Evolutionary conservation across 2,797 vertebrate genomes (phyloP), one percentile per base, ranked within the genome.

Genomic region (Streptopelia turtur): DNA sequence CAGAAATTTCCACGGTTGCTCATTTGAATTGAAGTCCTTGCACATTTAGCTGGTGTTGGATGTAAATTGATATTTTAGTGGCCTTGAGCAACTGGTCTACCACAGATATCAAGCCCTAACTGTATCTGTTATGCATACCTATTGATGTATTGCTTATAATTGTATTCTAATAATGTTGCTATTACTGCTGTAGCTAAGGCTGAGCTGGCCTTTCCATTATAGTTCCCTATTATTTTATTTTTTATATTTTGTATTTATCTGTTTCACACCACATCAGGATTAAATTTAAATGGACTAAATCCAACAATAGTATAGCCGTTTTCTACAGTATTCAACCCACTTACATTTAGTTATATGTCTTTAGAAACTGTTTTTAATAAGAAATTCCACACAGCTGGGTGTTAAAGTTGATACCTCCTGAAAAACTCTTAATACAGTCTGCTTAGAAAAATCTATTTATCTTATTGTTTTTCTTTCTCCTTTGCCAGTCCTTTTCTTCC

Each of bases 261-360:
- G 72, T 96, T 97, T 93, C 85, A 90, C 64, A 88, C 37, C 94
- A 87, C 88, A 94, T 91, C 64, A 89, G 84, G 71, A 90, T 97
- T 96, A 96, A 95, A 93, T 50, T 95, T 95, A 95, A 97, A 91
- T 97, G 74, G 70, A 93, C 96, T 94, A 94, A 97, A 95, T 96
- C 85, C 84, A 86, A 55, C 93, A 95, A 96, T 97, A 43, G 3
- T 52, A 21, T 24, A 91, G 27, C 21, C 79, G 72, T 96, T 97
- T 97, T 97, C 87, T 94, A 87, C 66, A 84, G 11, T 87, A 80
- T 88, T 93, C 60, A 56, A 23, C 22, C 17, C 9, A 24, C 16
- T 52, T 37, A 4, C 15, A 74, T 92, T 88, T 94, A 78, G 63
- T 88, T 64, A 20, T 41, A 57, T 37, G 17, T 66, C 63, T 82